Evolutionary conservation across 2,888 invertebrate genomes (phyloP), one percentile per base, ranked within the genome.

Genomic region (Tipula vernalis): DNA sequence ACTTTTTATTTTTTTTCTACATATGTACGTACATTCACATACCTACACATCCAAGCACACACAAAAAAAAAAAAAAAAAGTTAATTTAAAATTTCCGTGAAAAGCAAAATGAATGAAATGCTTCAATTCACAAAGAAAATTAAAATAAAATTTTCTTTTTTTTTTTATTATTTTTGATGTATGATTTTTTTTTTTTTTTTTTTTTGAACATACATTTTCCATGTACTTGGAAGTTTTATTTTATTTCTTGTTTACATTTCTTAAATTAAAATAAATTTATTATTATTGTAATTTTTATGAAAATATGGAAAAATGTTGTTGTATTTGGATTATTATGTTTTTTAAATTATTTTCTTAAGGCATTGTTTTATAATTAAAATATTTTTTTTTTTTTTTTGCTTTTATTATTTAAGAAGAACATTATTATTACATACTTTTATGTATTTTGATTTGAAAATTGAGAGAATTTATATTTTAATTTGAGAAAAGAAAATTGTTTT

Each of bases 91-190:
- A 84, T 84, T 84, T 71, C 71, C 71, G 71, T 71, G 71, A 71
- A 71, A 71, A 71, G 71, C 71, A 71, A 71, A 71, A 42, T 85
- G 42, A 85, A 42, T 42, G 42, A 85, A 85, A 42, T 42, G 85
- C 85, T 85, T 85, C 42, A 85, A 85, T 85, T 85, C 85, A 85
- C 85, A 85, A 85, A 85, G 85, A 85, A 85, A 85, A 85, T 85
- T 85, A 85, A 42, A 85, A 42, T 18, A 84, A 84, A 84, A 39
- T 84, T 84, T 84, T 10, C 39, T 39, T 84, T 39, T 39, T 84
- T n/a, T 84, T 84, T 84, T 10, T 84, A 36, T 36, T 39, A 41
- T 84, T 84, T 84, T 84, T 84, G 36, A 41, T 84, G 36, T 84
- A 84, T 84, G 36, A 83, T 83, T 83, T 84, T 84, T 83, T 83